Base-by-base conservation (phyloP, 30 jellyfish, hydroid and myxozoan genomes). In the Turritopsis dohrnii region DNA sequence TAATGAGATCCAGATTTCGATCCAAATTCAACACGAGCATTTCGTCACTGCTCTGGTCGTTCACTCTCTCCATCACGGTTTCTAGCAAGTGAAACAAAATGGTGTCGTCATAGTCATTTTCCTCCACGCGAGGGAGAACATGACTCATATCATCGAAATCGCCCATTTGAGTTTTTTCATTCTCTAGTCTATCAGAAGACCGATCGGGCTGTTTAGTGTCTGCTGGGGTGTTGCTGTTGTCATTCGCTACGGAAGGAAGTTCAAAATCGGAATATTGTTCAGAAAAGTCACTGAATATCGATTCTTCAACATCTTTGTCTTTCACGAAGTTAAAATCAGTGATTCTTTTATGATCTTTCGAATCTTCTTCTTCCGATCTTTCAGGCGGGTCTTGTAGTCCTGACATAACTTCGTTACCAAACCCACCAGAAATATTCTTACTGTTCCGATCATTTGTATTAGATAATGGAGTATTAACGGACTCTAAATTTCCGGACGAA, bases 261-360 rank as follows among this genome's bases (percentile, higher is more conserved):
- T 74, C 83, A 74, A 74, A 74, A 24, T 74, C 83, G 41, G 83
- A 74, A 69, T 27, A 8, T 13, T 74, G 65, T 16, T 74, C 83
- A 0, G 65, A 24, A 52, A 74, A 74, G 71, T 30, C 60, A 30
- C 53, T 74, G 0, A 74, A 66, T 41, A 41, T 41, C 60, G 60
- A 41, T 5, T 41, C 60, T 13, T 13, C 60, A 13, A 41, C 60
- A 41, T 41, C 13, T 41, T 41, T 41, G 60, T 41, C 60, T 3
- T 41, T 41, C 5, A 41, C 13, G 13, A 41, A 41, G 13, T 41
- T 3, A 41, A 5, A 41, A 41, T 41, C 60, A 41, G 5, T 41
- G 60, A 41, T 13, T 41, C 60, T 41, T 13, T 41, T 13, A 41
- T 41, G 5, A 13, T 41, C 60, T 3, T 41, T 41, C 60, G 60